A percentile compares a stretch with the other conserved stretches of the same genome.
phyloP scores from a whole-genome alignment of 53 echinoderm and acorn worm species.

The Holothuria leucospilota region DNA sequence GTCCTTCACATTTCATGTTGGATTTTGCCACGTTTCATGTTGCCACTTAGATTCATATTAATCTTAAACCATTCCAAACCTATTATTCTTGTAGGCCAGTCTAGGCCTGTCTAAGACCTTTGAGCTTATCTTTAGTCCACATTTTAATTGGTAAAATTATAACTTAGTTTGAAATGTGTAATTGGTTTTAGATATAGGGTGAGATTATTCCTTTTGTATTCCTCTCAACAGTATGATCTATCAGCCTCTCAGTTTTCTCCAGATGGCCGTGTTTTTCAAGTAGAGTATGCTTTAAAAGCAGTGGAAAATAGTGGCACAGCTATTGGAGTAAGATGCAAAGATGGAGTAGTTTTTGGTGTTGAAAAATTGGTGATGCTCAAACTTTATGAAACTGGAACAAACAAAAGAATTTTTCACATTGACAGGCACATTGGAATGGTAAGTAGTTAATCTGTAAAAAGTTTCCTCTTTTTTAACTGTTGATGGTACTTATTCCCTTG shows the following conservation, averaged over 20 bases:
- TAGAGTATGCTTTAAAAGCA: constrained; percentile 98
- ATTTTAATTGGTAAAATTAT: too few species aligned
- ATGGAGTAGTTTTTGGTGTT: constrained; percentile 97
- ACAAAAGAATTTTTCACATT: constrained; percentile 95
- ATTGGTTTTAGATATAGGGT: background rate
- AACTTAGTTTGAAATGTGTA: background rate
- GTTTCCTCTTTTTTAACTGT: background rate
- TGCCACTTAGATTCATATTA: too few species aligned
- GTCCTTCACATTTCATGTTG: too few species aligned
- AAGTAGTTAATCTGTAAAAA: background rate
- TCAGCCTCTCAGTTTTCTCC: constrained; percentile 99
- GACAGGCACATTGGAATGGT: constrained; percentile 99
- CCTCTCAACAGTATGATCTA: constrained; percentile 79
- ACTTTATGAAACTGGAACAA: constrained; percentile 90
- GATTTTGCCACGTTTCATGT: too few species aligned
- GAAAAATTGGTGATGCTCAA: constrained; percentile 96
- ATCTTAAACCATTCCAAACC: too few species aligned
- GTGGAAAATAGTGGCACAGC: constrained; percentile 99
- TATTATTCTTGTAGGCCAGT: too few species aligned
- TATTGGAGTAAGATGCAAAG: constrained; percentile 91
- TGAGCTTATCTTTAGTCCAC: too few species aligned
- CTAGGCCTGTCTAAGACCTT: too few species aligned
- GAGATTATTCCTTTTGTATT: background rate
- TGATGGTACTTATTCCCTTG: too few species aligned
- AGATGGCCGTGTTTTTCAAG: constrained; percentile 95